Evolutionary conservation across 2,888 invertebrate species (phyloP).

Genomic region (Protonemura montana): DNA sequence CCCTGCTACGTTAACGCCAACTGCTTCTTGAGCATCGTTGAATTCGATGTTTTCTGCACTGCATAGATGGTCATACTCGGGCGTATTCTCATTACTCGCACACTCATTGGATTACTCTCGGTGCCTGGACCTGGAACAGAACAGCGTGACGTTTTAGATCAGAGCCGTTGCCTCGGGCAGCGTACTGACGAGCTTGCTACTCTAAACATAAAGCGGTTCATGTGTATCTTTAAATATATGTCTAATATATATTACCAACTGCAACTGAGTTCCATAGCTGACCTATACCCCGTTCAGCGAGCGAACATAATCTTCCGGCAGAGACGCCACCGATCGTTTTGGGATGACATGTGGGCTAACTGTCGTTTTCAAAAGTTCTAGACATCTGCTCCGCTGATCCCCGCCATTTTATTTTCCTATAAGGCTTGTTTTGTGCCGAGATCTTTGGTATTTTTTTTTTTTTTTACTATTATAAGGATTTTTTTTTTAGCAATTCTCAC

Average conservation of each 20-base stretch:
- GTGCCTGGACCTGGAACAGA: not conserved
- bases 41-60: not conserved
- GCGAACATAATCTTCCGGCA: too few relatives aligned
- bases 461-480: too few relatives aligned
- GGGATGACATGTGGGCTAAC: too few relatives aligned
- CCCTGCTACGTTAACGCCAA: not conserved
- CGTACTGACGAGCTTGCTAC: not conserved
- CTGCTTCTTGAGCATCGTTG: not conserved
- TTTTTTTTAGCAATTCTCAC: too few relatives aligned
- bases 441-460: too few relatives aligned
- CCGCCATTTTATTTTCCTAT: too few relatives aligned
- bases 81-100: not conserved
- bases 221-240: not conserved
- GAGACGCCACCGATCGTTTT: too few relatives aligned
- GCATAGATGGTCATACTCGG: not conserved
- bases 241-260: not conserved
- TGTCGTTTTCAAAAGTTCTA: too few relatives aligned
- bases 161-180: not conserved
- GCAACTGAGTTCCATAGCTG: not conserved
- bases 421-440: too few relatives aligned
- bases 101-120: not conserved
- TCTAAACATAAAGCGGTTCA: not conserved
- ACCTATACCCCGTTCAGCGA: too few relatives aligned
- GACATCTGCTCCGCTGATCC: too few relatives aligned
- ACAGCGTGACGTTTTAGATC: not conserved